phyloP scores from a whole-genome alignment of 2,888 invertebrate species.

The Macaria notata region DNA sequence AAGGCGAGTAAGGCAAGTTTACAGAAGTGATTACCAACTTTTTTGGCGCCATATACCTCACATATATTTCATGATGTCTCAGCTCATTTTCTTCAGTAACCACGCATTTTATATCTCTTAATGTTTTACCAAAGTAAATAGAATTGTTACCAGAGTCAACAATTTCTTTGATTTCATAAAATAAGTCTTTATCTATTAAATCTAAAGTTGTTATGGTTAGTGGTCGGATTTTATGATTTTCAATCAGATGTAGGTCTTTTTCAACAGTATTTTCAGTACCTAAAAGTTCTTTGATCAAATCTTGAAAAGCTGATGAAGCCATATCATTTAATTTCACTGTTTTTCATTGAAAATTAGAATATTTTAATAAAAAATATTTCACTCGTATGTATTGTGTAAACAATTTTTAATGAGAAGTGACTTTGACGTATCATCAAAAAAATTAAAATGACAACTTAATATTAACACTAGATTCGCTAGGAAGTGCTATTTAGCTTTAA shows the following conservation, averaged over 20 bases:
- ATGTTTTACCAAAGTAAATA: constrained; percentile 61
- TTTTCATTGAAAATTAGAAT: too few relatives aligned
- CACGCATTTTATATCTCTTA: constrained; percentile 58
- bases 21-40: constrained; percentile 49
- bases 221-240: constrained; percentile 11
- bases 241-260: neutral
- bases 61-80: constrained; percentile 56
- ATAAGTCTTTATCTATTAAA: constrained; percentile 51
- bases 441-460: too few relatives aligned
- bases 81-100: constrained; percentile 44
- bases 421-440: too few relatives aligned
- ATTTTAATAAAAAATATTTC: too few relatives aligned
- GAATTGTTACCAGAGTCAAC: constrained; percentile 27
- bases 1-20: constrained; percentile 51
- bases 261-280: neutral
- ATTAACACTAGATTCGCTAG: too few relatives aligned
- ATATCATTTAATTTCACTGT: neutral
- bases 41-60: constrained; percentile 49
- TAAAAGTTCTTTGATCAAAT: constrained; percentile 7
- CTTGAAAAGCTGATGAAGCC: constrained; percentile 6
- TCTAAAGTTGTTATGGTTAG: constrained; percentile 33
- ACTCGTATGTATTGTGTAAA: too few relatives aligned
- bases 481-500: too few relatives aligned
- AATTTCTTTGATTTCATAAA: constrained; percentile 52
- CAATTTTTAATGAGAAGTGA: too few relatives aligned